Evolutionary conservation across 2,888 invertebrate species (phyloP).

Genomic region (Alloplasta piceator): DNA sequence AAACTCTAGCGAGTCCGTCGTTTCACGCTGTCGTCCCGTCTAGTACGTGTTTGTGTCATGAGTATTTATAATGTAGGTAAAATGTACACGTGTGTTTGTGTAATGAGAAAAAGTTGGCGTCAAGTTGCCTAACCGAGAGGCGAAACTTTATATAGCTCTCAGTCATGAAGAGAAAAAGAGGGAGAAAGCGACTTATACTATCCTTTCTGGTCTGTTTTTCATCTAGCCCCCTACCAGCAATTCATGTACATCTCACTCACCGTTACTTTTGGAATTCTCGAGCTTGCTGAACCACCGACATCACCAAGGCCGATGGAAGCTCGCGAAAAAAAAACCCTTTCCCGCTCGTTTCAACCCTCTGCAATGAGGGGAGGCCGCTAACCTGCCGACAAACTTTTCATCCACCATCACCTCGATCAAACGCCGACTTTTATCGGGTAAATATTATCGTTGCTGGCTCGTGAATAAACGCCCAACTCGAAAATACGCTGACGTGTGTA

Average conservation of each 20-base stretch:
- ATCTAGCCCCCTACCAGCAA: constrained; percentile 14
- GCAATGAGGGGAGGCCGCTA: neutral
- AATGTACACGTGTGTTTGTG: constrained; percentile 6
- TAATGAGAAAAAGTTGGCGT: constrained; percentile 66
- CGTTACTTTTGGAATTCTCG: constrained; percentile 36
- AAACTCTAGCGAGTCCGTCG: constrained; percentile 27
- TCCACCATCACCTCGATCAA: neutral
- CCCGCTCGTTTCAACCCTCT: neutral
- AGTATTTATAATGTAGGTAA: neutral
- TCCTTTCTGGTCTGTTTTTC: constrained; percentile 52
- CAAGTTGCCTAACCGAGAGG: constrained; percentile 53
- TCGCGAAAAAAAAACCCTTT: constrained; percentile 42
- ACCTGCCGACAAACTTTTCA: constrained; percentile 53
- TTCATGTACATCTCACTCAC: constrained; percentile 39
- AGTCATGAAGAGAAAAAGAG: constrained; percentile 40
- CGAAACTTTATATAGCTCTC: constrained; percentile 59
- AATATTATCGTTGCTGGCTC: constrained; percentile 51
- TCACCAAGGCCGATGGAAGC: neutral
- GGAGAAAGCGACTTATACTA: constrained; percentile 27
- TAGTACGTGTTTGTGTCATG: constrained; percentile 14
- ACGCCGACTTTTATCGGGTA: constrained; percentile 47
- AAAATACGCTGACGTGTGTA: constrained; percentile 1
- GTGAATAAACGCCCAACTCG: constrained; percentile 48
- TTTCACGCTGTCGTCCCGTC: constrained; percentile 35
- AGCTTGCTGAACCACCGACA: constrained; percentile 21